Evolutionary conservation across 2,113 vertebrate species (phyloP), one percentile per base, ranked within the genome.

Genomic region (Plestiodon gilberti): DNA sequence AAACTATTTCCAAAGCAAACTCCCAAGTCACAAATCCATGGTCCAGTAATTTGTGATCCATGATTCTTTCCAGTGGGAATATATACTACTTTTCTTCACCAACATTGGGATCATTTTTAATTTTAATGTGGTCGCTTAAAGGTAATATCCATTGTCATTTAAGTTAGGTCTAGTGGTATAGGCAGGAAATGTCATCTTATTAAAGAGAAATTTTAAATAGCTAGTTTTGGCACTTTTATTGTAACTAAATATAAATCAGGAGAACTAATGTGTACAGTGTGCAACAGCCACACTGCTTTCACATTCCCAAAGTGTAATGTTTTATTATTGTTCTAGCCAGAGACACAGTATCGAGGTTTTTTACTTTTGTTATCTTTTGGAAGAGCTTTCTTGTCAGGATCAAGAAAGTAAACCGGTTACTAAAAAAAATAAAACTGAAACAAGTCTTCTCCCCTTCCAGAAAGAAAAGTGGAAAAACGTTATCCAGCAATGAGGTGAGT

Each of bases 401-500:
- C 14, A 89, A 89, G 40, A 35, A 30, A 88, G 18, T 89, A 92
- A 92, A 23, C 75, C 85, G 75, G 71, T 2, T 30, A 1, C 73
- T 33, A 78, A 3, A 91, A 91, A 87, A 90, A 64, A 86, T 71
- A 95, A 94, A 6, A 64, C 43, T 76, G 82, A 84, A 91, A 77
- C 89, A 33, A 64, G 55, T 22, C 1, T 87, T 88, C 94, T 93
- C 30, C 94, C 28, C 94, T 86, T 93, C 57, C 96, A 98, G 98
- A 92, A 98, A 95, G 94, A 98, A 97, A 96, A 97, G 91, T 93
- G 96, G 95, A 85, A 96, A 97, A 43, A 96, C 97, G 2, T 81
- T 93, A 86, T 93, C 96, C 93, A 96, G 90, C 93, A 95, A 95
- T 90, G 98, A 98, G 96, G 99, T 99, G 97, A 96, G 95, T 93